These are phyloP conservation scores for Larimichthys crocea DNA, from an alignment of 2,113 vertebrate genomes.

Conservation along the genomic window DNA sequence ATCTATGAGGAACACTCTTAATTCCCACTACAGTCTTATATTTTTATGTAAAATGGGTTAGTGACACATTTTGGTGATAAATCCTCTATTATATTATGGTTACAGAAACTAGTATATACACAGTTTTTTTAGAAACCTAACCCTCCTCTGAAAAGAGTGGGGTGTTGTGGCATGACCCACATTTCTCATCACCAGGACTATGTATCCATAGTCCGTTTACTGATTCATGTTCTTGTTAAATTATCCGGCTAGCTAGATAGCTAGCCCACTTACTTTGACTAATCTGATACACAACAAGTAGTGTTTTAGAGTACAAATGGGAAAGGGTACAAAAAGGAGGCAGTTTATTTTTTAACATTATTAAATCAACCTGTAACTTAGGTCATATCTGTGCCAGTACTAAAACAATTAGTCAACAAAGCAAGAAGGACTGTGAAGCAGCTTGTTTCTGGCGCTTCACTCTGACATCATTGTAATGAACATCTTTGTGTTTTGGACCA, in stretches of 20 bases:
- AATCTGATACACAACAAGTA: neutral
- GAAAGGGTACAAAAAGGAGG: neutral
- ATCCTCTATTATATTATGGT: conserved; percentile 4
- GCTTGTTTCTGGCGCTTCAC: neutral
- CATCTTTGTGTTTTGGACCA: neutral
- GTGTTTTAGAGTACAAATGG: neutral
- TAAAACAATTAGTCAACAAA: neutral
- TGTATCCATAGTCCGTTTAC: neutral
- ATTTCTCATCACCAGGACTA: neutral
- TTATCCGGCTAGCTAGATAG: neutral
- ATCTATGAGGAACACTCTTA: conserved; percentile 8
- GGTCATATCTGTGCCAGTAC: neutral
- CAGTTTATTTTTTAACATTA: neutral
- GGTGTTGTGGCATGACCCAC: neutral
- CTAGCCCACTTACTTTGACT: neutral
- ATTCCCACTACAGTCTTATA: conserved; percentile 10
- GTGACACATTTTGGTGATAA: neutral
- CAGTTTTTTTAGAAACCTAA: neutral
- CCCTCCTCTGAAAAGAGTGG: neutral
- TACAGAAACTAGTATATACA: conserved; percentile 1
- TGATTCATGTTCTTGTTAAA: neutral
- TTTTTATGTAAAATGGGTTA: conserved; percentile 6
- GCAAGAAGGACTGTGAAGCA: neutral
- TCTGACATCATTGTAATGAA: neutral
- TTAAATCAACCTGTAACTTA: neutral